A percentile compares a stretch with the other conserved stretches of the same genome.
Evolutionary conservation across 2,113 vertebrate species (phyloP).

Genomic region (Conger conger): DNA sequence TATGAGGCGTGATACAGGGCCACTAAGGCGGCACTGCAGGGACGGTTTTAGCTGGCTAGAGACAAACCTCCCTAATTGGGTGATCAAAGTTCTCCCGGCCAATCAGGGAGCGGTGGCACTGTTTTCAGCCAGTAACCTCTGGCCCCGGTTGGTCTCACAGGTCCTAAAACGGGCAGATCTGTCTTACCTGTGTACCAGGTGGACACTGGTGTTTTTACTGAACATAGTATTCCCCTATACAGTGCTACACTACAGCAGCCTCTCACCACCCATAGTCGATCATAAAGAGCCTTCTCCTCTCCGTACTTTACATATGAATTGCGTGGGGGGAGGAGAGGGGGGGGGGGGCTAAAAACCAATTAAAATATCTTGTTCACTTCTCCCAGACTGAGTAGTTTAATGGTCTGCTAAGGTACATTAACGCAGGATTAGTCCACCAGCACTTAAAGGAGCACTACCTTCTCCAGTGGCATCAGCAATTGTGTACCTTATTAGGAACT

Average conservation of each 20-base stretch:
- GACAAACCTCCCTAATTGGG: not conserved
- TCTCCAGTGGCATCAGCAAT: not conserved
- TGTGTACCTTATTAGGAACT: not conserved
- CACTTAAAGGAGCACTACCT: not conserved
- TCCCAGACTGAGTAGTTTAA: not conserved
- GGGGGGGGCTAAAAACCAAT: not conserved
- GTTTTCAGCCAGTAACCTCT: not conserved
- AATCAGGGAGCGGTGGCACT: not conserved
- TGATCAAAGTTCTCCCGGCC: conserved; percentile 5
- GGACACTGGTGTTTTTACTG: not conserved
- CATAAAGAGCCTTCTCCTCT: not conserved
- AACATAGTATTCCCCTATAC: too few species aligned
- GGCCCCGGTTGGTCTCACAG: not conserved
- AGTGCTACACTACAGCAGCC: not conserved
- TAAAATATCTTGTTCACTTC: too few species aligned
- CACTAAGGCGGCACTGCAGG: not conserved
- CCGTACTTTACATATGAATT: not conserved
- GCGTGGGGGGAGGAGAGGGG: not conserved
- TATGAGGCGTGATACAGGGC: not conserved
- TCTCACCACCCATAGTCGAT: not conserved
- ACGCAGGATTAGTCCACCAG: not conserved
- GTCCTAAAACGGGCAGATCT: not conserved
- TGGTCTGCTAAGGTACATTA: not conserved
- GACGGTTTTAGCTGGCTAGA: not conserved
- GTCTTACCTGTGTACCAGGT: not conserved